Base-by-base conservation (phyloP, 64 coral and sea anemone species). In the Dendronephthya gigantea region DNA sequence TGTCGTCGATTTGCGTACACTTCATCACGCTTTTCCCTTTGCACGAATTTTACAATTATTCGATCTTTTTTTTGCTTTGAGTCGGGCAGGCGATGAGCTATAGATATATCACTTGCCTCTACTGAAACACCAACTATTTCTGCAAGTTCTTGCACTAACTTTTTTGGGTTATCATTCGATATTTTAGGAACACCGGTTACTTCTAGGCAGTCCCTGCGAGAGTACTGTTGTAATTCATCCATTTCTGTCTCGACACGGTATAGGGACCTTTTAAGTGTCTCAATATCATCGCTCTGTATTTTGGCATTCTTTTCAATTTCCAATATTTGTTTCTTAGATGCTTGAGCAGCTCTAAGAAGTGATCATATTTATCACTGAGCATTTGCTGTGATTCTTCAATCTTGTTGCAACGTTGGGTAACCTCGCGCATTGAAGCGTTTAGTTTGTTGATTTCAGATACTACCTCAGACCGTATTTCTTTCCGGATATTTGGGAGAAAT, bases 151-250 rank as follows among this genome's bases (percentile, higher is more conserved):
- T 48, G 48, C 6, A 84, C 40, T 28, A 84, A 8, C 29, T 48
- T 8, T 48, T 48, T 84, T 48, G 83, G 83, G 47, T 84, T 30
- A 7, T 84, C 83, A 23, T 43, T 31, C 83, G 38, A n/a, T 16
- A 8, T 35, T 40, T 14, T 11, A 8, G 83, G 83, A 32, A 84
- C 16, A 32, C 48, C 83, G 30, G 19, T 47, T 47, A 84, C 50
- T 32, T 84, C 83, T 1, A 84, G 22, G 83, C 83, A 84, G 23
- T 84, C 83, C 35, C 83, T 28, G n/a, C 83, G 48, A 19, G 37
- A 19, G 35, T 84, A 84, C 50, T 84, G 83, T 50, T 84, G 83
- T 45, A 31, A 29, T 25, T 84, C 32, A 28, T 84, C 83, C 27
- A 84, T 15, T 23, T 17, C 47, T 8, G 28, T 45, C 11, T 45